These are phyloP conservation scores for Enteromius argenteus DNA, from an alignment of 2,797 vertebrate genomes.

Conservation along the genomic window DNA sequence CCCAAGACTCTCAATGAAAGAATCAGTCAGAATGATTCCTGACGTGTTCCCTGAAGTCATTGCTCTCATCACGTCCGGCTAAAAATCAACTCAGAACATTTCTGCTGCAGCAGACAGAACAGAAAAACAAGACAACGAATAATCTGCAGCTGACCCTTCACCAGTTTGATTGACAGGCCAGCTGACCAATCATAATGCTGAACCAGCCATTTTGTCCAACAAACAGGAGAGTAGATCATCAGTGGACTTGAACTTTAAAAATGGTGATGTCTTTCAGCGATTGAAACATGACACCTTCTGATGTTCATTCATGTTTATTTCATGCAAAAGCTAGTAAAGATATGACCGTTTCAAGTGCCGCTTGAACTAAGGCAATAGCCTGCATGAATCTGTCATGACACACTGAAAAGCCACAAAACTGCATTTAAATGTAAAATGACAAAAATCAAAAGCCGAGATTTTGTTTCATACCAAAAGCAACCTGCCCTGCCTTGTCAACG, in stretches of 20 bases:
- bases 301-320: neutral
- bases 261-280: too few relatives aligned
- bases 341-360: too few relatives aligned
- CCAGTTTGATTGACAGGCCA: neutral
- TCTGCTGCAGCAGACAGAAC: neutral
- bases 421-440: neutral
- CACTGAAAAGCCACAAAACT: too few relatives aligned
- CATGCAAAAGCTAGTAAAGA: neutral
- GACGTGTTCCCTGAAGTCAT: neutral
- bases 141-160: neutral
- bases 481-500: too few relatives aligned
- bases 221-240: too few relatives aligned
- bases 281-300: neutral
- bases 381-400: too few relatives aligned
- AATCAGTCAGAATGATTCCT: neutral
- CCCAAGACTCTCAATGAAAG: neutral
- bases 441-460: neutral
- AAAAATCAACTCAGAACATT: neutral
- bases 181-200: neutral
- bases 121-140: neutral
- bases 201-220: too few relatives aligned
- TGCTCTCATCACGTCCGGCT: neutral
- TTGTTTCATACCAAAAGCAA: too few relatives aligned
- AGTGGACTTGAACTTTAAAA: neutral
- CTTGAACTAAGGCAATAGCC: too few relatives aligned